Percentiles rank a stretch among this genome's conserved stretches.
Evolutionary conservation across 1,140 invertebrate genomes (phyloP).

Genomic region (Chironomus tepperi): DNA sequence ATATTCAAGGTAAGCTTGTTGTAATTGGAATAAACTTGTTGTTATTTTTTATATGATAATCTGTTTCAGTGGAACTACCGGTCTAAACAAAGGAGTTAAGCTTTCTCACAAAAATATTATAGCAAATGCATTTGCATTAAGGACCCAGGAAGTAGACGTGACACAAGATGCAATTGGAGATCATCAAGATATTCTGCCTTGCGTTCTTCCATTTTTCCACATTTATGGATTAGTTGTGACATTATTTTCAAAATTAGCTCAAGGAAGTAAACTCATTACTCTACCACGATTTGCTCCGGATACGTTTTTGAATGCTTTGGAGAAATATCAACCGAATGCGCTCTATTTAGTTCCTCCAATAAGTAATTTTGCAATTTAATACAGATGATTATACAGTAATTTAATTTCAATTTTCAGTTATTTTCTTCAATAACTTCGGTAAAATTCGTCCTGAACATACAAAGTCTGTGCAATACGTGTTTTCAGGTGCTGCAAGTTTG

Average conservation of each 20-base stretch:
- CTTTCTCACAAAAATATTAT: constrained; percentile 59
- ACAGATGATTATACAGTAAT: not conserved
- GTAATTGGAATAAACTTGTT: no score
- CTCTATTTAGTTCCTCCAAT: constrained; percentile 54
- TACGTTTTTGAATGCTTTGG: constrained; percentile 47
- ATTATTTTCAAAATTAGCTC: constrained; percentile 46
- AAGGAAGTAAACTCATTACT: constrained; percentile 60
- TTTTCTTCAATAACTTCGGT: constrained; percentile 58
- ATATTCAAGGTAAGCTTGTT: no score
- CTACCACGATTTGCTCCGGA: constrained; percentile 65
- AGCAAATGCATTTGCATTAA: constrained; percentile 43
- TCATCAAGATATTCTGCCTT: constrained; percentile 49
- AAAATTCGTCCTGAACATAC: constrained; percentile 51
- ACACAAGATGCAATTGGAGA: constrained; percentile 39
- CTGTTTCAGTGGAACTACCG: constrained; percentile 71
- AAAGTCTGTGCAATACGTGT: constrained; percentile 42
- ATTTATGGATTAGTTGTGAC: constrained; percentile 63
- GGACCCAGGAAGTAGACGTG: constrained; percentile 31
- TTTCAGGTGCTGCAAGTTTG: constrained; percentile 63
- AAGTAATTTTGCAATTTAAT: constrained; percentile 40
- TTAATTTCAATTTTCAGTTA: constrained; percentile 46
- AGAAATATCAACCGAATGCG: constrained; percentile 46
- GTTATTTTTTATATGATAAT: no score
- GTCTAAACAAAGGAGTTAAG: constrained; percentile 80
- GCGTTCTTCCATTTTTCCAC: constrained; percentile 76